Conservation (phyloP, 2,113 vertebrate genomes). For the Ciconia boyciana region DNA sequence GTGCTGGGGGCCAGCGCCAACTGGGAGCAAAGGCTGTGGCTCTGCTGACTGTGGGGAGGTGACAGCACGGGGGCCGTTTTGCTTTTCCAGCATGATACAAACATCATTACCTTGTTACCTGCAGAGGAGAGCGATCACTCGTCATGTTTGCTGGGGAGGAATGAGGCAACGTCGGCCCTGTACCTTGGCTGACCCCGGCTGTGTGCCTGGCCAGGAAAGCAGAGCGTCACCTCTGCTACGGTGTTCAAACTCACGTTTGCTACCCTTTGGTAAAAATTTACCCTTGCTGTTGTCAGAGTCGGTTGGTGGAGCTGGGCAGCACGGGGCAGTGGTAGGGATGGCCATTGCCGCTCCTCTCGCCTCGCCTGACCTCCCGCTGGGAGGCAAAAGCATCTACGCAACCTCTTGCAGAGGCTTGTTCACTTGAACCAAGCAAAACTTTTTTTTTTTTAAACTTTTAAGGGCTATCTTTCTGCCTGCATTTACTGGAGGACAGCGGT, state of each 20-base stretch:
- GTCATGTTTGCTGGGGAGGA: background rate
- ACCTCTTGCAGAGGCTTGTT: background rate
- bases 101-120: background rate
- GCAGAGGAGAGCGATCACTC: background rate
- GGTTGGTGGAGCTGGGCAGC: background rate
- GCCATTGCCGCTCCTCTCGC: fast-evolving
- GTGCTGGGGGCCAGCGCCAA: background rate
- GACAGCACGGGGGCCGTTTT: background rate
- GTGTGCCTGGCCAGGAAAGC: background rate
- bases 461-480: background rate
- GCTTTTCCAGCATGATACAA: background rate
- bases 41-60: background rate
- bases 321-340: background rate
- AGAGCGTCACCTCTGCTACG: fast-evolving
- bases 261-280: background rate
- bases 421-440: background rate
- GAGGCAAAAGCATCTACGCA: background rate
- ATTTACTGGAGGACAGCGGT: background rate
- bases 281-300: background rate
- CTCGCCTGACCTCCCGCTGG: fast-evolving
- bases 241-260: background rate
- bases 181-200: background rate
- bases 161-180: background rate
- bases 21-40: background rate
- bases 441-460: background rate